A percentile compares a stretch with the other conserved stretches of the same genome.
phyloP scores from a whole-genome alignment of 2,113 vertebrate species.

The Myotis yumanensis region DNA sequence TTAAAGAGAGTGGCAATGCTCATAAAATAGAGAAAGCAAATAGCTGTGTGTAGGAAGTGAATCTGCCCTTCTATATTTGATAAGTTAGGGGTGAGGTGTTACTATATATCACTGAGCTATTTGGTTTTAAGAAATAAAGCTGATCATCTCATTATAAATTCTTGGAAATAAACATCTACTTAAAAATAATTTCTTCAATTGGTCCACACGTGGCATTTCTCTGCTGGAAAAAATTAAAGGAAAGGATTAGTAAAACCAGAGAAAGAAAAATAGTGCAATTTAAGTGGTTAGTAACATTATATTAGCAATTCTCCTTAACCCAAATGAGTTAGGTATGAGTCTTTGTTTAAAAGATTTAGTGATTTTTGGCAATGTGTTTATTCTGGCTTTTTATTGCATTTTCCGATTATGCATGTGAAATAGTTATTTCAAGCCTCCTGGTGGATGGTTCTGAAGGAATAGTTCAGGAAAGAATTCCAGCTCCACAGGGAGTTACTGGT shows the following conservation, averaged over 20 bases:
- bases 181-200: slow-evolving; percentile 63
- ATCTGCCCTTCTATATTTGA: slow-evolving; percentile 65
- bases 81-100: slow-evolving; percentile 58
- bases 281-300: not conserved
- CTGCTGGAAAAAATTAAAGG: slow-evolving; percentile 3
- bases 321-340: not conserved
- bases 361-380: slow-evolving; percentile 9
- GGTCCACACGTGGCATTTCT: not conserved
- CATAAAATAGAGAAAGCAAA: slow-evolving; percentile 79
- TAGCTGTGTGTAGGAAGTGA: slow-evolving; percentile 58
- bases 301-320: not conserved
- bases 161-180: slow-evolving; percentile 64
- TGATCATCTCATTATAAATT: slow-evolving; percentile 74
- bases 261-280: not conserved
- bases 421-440: slow-evolving; percentile 31
- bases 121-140: slow-evolving; percentile 68
- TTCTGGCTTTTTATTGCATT: slow-evolving; percentile 5
- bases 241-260: not conserved
- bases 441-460: not conserved
- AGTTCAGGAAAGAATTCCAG: slow-evolving; percentile 31
- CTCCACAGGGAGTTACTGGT: slow-evolving; percentile 10
- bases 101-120: slow-evolving; percentile 56
- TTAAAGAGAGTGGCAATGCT: slow-evolving; percentile 75
- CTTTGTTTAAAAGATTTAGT: not conserved
- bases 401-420: not conserved